Evolutionary conservation across 2,888 invertebrate genomes (phyloP).

Genomic region (Busseola fusca): DNA sequence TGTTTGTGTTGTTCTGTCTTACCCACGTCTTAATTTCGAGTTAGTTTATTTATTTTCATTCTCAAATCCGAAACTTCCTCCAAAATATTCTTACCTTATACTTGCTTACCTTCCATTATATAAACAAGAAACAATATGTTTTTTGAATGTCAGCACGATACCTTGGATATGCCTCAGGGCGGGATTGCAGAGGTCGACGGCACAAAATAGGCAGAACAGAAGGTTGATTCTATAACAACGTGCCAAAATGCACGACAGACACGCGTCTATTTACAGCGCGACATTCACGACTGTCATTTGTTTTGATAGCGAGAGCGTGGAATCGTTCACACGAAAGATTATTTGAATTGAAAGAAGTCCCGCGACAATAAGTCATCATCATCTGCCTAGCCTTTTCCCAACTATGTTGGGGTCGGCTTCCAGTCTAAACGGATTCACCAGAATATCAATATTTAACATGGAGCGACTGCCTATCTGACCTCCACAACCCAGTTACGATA

Average conservation of each 20-base stretch:
- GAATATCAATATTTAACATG: too few relatives aligned
- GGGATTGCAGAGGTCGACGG: constrained; percentile 59
- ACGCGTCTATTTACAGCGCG: background rate
- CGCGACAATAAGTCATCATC: background rate
- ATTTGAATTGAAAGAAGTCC: background rate
- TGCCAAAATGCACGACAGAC: background rate
- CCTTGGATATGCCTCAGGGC: constrained; percentile 46
- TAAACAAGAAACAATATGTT: constrained; percentile 41
- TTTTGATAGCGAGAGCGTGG: background rate
- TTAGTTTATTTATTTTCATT: background rate
- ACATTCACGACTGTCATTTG: background rate
- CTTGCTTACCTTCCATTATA: constrained; percentile 7
- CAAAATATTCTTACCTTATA: background rate
- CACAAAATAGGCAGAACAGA: constrained; percentile 1
- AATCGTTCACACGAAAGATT: background rate
- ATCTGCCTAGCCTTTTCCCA: too few relatives aligned
- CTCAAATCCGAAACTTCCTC: background rate
- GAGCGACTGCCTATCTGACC: too few relatives aligned
- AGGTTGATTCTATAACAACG: background rate
- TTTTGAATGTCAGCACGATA: constrained; percentile 47
- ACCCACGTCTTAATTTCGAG: background rate
- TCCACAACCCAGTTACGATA: too few relatives aligned
- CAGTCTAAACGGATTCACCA: too few relatives aligned
- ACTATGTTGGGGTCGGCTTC: too few relatives aligned
- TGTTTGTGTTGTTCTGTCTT: background rate